Conservation (phyloP, 2,113 vertebrate species). For the Mirounga angustirostris region DNA sequence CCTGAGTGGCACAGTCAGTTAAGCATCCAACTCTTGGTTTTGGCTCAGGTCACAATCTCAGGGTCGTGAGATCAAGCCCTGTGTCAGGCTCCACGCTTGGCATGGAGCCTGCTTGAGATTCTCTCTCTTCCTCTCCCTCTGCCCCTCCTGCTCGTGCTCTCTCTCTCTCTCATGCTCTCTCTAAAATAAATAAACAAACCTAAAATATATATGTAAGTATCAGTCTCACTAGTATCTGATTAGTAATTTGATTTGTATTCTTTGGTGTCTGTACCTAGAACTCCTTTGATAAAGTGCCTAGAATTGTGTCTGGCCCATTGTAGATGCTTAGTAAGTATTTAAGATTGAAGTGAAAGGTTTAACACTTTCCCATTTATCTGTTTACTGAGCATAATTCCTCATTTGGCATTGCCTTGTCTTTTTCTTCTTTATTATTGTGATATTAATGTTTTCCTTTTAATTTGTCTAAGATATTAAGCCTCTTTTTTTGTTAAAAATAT, state of each 20-base stretch:
- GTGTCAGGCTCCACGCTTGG: background rate
- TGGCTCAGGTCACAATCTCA: background rate
- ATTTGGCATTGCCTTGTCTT: conserved; percentile 23
- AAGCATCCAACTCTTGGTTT: background rate
- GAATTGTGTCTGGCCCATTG: background rate
- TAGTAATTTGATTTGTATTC: conserved; percentile 4
- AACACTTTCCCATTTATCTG: background rate
- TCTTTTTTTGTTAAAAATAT: background rate
- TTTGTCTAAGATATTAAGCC: conserved; percentile 13
- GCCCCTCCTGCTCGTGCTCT: background rate
- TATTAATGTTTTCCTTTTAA: background rate
- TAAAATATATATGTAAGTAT: background rate
- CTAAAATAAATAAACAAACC: background rate
- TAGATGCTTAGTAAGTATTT: conserved; percentile 26
- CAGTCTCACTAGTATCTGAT: background rate
- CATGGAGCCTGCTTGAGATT: background rate
- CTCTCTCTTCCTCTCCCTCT: background rate
- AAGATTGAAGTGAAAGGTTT: conserved; percentile 13
- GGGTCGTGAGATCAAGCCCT: background rate
- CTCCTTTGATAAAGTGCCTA: conserved; percentile 10
- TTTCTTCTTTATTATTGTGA: conserved; percentile 10
- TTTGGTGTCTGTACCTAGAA: conserved; percentile 4
- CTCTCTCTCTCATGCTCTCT: background rate
- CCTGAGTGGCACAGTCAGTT: background rate
- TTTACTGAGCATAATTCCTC: conserved; percentile 40